phyloP scores from a whole-genome alignment of 2,113 vertebrate species.

The Saimiri boliviensis region DNA sequence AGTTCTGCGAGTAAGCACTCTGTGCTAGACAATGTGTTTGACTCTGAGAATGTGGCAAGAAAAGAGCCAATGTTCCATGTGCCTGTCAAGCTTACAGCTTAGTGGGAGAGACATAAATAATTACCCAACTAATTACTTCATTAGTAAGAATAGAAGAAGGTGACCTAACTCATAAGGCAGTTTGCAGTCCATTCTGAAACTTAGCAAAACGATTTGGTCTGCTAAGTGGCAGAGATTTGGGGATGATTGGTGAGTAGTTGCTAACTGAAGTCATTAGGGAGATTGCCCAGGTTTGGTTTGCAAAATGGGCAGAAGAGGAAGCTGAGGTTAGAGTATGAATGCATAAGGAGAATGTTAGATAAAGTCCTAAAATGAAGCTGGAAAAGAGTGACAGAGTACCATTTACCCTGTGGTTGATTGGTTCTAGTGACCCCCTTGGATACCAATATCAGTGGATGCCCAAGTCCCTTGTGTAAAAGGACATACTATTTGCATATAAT shows the following conservation, averaged over 20 bases:
- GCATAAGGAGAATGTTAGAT: background rate
- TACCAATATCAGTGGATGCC: background rate
- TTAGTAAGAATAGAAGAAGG: slow-evolving; percentile 36
- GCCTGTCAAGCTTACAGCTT: background rate
- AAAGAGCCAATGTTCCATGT: background rate
- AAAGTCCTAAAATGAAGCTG: background rate
- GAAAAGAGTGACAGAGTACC: background rate
- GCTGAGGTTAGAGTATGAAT: background rate
- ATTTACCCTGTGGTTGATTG: background rate
- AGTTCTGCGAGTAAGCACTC: background rate
- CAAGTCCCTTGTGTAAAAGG: background rate
- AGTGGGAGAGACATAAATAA: slow-evolving; percentile 45
- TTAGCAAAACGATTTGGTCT: background rate
- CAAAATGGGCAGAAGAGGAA: background rate
- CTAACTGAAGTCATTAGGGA: background rate
- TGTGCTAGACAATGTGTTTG: background rate
- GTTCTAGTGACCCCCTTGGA: background rate
- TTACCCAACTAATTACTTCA: slow-evolving; percentile 37
- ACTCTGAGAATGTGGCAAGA: background rate
- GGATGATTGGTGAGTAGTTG: background rate
- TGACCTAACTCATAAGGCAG: background rate
- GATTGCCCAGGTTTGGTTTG: background rate
- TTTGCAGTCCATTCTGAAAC: background rate
- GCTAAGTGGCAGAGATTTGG: background rate
- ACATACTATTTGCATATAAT: background rate